Percentiles rank a stretch among this genome's conserved stretches.
Evolutionary conservation across 2,888 invertebrate species (phyloP).

Genomic region (Dorcus parallelipipedus): DNA sequence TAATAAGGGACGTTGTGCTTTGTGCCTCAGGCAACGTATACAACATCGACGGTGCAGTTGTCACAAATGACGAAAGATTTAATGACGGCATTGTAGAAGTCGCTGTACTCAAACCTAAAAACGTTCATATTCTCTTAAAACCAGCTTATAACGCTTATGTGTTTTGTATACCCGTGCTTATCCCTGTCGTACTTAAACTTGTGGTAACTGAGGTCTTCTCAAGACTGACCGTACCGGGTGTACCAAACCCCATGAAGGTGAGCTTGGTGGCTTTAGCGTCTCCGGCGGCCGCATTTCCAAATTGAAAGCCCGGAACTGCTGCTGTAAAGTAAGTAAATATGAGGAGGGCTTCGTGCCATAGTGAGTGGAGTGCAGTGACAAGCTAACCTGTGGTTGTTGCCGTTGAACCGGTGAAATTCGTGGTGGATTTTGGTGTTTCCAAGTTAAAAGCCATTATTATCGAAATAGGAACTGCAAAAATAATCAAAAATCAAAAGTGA

Average conservation of each 20-base stretch:
- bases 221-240: slow-evolving; percentile 2
- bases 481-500: not conserved
- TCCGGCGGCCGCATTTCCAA: slow-evolving; percentile 10
- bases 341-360: not conserved
- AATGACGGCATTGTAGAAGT: slow-evolving; percentile 2
- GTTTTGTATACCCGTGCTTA: slow-evolving; percentile 8
- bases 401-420: slow-evolving; percentile 43
- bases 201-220: slow-evolving; percentile 5
- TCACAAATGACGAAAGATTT: not conserved
- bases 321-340: not conserved
- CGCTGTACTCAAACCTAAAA: not conserved
- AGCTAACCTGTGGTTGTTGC: slow-evolving; percentile 34
- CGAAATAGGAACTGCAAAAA: not conserved
- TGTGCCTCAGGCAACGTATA: slow-evolving; percentile 12
- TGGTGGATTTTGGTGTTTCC: slow-evolving; percentile 33
- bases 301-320: slow-evolving; percentile 9
- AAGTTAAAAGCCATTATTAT: slow-evolving; percentile 38
- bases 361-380: not conserved
- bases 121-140: slow-evolving; percentile 16
- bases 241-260: slow-evolving; percentile 15
- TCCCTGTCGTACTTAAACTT: slow-evolving; percentile 7
- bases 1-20: slow-evolving; percentile 23
- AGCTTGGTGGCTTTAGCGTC: slow-evolving; percentile 22
- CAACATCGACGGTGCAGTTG: slow-evolving; percentile 10
- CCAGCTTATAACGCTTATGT: slow-evolving; percentile 21